These are phyloP conservation scores for Seira ritae DNA, from an alignment of 2,888 invertebrate species.

Conservation along the genomic window DNA sequence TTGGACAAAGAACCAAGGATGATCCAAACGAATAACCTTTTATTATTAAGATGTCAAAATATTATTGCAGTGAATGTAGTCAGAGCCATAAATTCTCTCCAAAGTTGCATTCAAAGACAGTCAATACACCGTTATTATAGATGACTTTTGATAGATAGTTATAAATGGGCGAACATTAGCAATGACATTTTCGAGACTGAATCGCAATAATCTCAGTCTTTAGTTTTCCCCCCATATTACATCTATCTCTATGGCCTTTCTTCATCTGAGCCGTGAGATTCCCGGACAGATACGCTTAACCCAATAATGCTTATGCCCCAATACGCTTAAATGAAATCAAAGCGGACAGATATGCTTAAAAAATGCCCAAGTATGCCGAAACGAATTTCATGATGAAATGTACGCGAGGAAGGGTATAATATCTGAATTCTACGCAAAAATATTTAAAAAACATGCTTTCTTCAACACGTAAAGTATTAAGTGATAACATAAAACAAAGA, in stretches of 20 bases:
- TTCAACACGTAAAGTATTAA: no score
- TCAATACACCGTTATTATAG: constrained; percentile 40
- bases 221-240: constrained; percentile 1
- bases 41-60: constrained; percentile 61
- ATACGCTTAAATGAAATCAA: no score
- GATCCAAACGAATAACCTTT: constrained; percentile 54
- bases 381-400: no score
- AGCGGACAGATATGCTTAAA: no score
- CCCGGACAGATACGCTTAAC: no score
- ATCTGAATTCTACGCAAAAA: no score
- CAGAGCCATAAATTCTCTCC: constrained; percentile 42
- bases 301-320: no score
- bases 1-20: constrained; percentile 34
- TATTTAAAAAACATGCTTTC: no score
- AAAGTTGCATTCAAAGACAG: constrained; percentile 35
- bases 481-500: no score
- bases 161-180: constrained; percentile 61
- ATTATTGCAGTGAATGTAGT: constrained; percentile 36
- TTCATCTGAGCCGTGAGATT: background rate
- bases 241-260: background rate
- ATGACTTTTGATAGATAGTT: constrained; percentile 63
- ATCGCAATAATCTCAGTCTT: constrained; percentile 34
- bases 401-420: no score
- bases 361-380: no score
- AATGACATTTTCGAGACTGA: constrained; percentile 62